Evolutionary conservation across 2,797 vertebrate species (phyloP).

Genomic region (Enteromius argenteus): DNA sequence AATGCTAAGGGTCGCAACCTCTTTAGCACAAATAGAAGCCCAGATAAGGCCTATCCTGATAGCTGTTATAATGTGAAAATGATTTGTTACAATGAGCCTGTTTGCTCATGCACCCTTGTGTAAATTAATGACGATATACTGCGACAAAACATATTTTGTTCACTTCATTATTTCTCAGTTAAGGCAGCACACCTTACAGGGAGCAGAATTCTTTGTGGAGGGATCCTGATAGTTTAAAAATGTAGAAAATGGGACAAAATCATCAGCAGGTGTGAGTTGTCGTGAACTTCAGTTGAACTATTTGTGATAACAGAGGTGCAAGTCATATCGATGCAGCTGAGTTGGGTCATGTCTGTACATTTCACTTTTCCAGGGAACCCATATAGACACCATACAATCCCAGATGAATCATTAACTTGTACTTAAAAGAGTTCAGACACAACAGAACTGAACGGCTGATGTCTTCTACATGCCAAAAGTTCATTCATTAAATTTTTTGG

Average conservation of each 20-base stretch:
- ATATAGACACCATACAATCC: background rate
- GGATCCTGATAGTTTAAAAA: conserved; percentile 40
- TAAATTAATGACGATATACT: conserved; percentile 72
- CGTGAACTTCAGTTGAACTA: conserved; percentile 31
- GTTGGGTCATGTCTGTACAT: conserved; percentile 9
- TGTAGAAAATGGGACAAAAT: conserved; percentile 29
- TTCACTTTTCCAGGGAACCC: conserved; percentile 25
- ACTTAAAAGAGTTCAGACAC: conserved; percentile 7
- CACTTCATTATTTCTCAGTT: conserved; percentile 73
- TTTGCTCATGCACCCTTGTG: conserved; percentile 32
- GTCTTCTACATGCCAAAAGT: background rate
- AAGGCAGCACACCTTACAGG: conserved; percentile 56
- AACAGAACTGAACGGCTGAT: background rate
- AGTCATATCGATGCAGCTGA: conserved; percentile 2
- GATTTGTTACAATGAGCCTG: conserved; percentile 52
- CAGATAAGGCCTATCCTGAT: conserved; percentile 66
- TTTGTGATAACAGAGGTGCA: background rate
- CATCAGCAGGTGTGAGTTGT: background rate
- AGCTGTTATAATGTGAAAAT: conserved; percentile 57
- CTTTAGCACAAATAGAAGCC: conserved; percentile 58
- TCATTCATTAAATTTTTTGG: background rate
- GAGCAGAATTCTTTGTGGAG: conserved; percentile 34
- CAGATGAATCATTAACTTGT: conserved; percentile 13
- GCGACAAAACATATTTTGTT: conserved; percentile 65
- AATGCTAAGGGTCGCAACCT: conserved; percentile 71